A percentile compares a stretch with the other conserved stretches of the same genome.
phyloP scores from a whole-genome alignment of 2,797 vertebrate species.

The Neosilurus hyrtlii region DNA sequence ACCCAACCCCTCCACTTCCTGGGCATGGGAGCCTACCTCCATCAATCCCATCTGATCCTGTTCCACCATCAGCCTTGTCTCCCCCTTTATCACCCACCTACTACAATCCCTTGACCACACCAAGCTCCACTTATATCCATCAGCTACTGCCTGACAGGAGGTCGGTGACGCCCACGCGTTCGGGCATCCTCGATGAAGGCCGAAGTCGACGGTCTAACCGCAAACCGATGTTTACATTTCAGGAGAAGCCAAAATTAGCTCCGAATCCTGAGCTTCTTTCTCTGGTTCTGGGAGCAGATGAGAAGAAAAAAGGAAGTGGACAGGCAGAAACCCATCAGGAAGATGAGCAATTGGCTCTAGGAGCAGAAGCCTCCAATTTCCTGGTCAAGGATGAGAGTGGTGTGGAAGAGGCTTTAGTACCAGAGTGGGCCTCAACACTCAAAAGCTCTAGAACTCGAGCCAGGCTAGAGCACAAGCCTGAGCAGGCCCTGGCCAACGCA shows the following conservation, averaged over 20 bases:
- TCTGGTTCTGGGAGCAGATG: conserved; percentile 88
- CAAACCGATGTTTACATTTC: conserved; percentile 98
- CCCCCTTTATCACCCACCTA: conserved; percentile 49
- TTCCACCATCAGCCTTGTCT: conserved; percentile 60
- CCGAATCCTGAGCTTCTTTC: conserved; percentile 94
- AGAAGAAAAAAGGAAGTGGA: conserved; percentile 80
- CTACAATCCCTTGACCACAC: conserved; percentile 60
- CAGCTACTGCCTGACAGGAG: conserved; percentile 61
- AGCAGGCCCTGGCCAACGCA: conserved; percentile 84
- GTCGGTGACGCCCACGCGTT: conserved; percentile 68
- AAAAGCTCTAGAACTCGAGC: conserved; percentile 85
- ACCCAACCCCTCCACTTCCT: conserved; percentile 73
- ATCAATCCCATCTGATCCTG: conserved; percentile 58
- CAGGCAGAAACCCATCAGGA: conserved; percentile 68
- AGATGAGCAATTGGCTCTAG: conserved; percentile 90
- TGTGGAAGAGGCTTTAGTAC: conserved; percentile 62
- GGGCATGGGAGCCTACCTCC: conserved; percentile 66
- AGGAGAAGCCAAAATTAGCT: conserved; percentile 87
- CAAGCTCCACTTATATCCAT: conserved; percentile 70
- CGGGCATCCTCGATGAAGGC: conserved; percentile 86
- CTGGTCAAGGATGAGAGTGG: conserved; percentile 68
- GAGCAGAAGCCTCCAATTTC: conserved; percentile 94
- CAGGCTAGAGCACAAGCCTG: conserved; percentile 78
- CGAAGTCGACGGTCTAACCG: conserved; percentile 70
- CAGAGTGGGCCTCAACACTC: conserved; percentile 90